Percentiles rank a stretch among this genome's conserved stretches.
phyloP scores from a whole-genome alignment of 2,888 invertebrate genomes.

The Nowickia ferox region DNA sequence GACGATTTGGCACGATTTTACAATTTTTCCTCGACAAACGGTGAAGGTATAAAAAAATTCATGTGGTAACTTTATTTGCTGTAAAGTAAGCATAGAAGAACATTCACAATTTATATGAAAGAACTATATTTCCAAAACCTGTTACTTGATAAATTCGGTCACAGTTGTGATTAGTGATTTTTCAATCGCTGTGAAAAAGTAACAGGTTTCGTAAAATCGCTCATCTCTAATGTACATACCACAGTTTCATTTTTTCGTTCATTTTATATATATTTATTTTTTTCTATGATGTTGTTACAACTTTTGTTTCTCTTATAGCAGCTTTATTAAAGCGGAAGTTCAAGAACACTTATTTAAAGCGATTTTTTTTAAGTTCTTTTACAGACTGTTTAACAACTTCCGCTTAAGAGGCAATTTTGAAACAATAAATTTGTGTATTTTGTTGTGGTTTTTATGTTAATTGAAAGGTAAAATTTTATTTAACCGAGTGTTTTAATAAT shows the following conservation, averaged over 20 bases:
- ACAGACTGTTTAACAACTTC: conserved; percentile 69
- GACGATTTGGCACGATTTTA: too few relatives aligned
- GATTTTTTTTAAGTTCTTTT: conserved; percentile 18
- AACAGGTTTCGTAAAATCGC: too few relatives aligned
- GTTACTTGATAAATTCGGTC: too few relatives aligned
- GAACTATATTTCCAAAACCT: too few relatives aligned
- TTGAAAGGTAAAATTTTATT: conserved; percentile 7
- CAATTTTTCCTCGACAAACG: too few relatives aligned
- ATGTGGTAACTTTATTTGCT: too few relatives aligned
- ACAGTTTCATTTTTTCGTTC: neutral
- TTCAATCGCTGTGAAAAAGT: too few relatives aligned
- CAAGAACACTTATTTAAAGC: conserved; percentile 46
- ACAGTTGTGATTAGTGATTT: too few relatives aligned
- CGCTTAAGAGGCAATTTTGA: conserved; percentile 57
- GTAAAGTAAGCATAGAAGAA: too few relatives aligned
- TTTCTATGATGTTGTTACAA: conserved; percentile 4
- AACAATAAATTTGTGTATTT: conserved; percentile 59
- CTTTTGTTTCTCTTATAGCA: neutral
- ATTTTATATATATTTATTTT: neutral
- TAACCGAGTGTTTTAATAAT: conserved; percentile 44
- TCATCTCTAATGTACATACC: too few relatives aligned
- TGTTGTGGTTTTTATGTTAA: conserved; percentile 17
- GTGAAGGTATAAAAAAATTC: too few relatives aligned
- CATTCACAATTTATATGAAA: too few relatives aligned
- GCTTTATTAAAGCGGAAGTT: conserved; percentile 58